Base-by-base conservation (phyloP, 1,140 invertebrate species). In the Agrilus planipennis region DNA sequence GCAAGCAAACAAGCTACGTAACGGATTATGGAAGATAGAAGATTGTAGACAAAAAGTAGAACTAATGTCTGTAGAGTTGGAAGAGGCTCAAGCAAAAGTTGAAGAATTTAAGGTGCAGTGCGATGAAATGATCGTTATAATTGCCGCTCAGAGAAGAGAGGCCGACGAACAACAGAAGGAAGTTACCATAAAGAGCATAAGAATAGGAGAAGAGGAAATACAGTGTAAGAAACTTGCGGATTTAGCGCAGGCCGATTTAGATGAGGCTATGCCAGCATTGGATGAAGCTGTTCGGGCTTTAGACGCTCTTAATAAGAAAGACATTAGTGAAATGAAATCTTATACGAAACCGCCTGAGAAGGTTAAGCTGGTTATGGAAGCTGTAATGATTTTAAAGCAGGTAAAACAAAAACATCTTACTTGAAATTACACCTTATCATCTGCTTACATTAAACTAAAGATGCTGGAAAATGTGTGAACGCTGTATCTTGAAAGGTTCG, bases 301-400 rank as follows among this genome's bases (percentile, higher is more conserved):
- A 21, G 31, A 89, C 50, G 71, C 84, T 9, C 61, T 90, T 15
- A 89, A 85, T 56, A 91, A 90, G 61, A 88, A 85, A 55, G 86
- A 90, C 59, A 77, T 90, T 28, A 77, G 79, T 28, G 86, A 90
- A 69, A 84, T 92, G 38, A 87, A 86, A 60, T 88, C 84, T 0
- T 91, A 90, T 62, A 76, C 76, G 0, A 76, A 77, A 50, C 88
- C 87, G 2, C 86, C 86, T 10, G 64, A 73, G 19, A 80, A 87
- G 56, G 85, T 91, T 1, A 83, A 89, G 64, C 84, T 88, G 67
- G 87, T 89, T 0, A 74, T 90, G 76, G 85, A 90, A 62, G 84
- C 87, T 14, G 84, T 91, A 0, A 84, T 89, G 71, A 86, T 89
- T 50, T 60, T 92, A 12, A 70, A 84, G 45, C 70, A 76, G 42